Base-by-base conservation (phyloP, 2,797 vertebrate genomes). In the Diceros bicornis region DNA sequence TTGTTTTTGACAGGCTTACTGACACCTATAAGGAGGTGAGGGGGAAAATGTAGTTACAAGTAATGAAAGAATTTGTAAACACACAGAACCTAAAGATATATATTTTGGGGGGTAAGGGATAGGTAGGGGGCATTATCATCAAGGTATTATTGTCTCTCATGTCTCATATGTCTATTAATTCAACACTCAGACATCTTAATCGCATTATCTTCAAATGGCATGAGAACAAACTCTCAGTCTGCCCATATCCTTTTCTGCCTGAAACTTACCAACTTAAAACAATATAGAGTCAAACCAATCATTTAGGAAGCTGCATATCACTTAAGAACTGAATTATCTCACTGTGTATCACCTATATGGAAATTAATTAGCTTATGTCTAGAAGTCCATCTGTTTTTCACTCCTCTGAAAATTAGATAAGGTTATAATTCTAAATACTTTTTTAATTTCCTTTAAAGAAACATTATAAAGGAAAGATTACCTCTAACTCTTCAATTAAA, bases 1-100 rank as follows among this genome's bases (percentile, higher is more conserved):
- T n/a, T 50, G 61, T 34, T 97, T 97, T 81, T 87, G 41, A 96
- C 37, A 96, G 61, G 14, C 5, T 62, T 82, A 77, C 21, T 84
- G 72, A 77, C 1, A 57, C 9, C 6, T 59, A 2, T 64, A 64
- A 87, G 32, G 61, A 74, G 21, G 18, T 47, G 78, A 84, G n/a
- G 18, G 21, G 32, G 3, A 41, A 95, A 90, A 34, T 7, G 7
- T 61, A 50, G 27, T 66, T 91, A 66, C 6, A 96, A 72, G 17
- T 74, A 89, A 85, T 61, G 21, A 47, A 93, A 77, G 0, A 23
- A 74, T 84, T 50, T 79, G 18, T 34, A 94, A 88, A 59, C 17
- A 25, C 8, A 66, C 1, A 47, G 23, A 89, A 81, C 13, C 10
- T 89, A 72, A 85, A 79, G 20, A n/a, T 29, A 37, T 50, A 17